Evolutionary conservation across 2,888 invertebrate species (phyloP), one percentile per base, ranked within the genome.

Genomic region (Zaprionus obscuricornis): DNA sequence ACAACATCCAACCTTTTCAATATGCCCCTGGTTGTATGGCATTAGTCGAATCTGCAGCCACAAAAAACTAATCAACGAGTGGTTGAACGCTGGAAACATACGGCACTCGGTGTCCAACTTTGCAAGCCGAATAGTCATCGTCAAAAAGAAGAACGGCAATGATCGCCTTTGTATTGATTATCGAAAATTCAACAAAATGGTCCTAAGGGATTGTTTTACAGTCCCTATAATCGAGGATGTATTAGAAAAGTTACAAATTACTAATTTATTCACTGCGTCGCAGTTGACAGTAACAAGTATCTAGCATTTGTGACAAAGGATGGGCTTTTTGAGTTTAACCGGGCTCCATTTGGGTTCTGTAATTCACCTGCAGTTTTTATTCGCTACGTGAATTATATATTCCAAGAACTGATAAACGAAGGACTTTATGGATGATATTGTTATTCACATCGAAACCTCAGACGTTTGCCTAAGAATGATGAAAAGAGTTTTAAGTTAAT

Each of bases 361-460:
- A 52, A 51, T 8, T 56, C 58, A 0, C 54, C 59, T n/a, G 60
- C 51, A 6, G 46, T 20, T 1, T 60, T 58, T 17, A 34, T 51
- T 2, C 37, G 45, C 3, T 66, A 49, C 14, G 34, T 51, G 1
- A 64, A 40, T 20, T 14, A 40, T 24, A 37, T 49, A 2, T 65
- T 57, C 6, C 47, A 50, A n/a, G n/a, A n/a, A n/a, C n/a, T n/a
- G n/a, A n/a, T n/a, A n/a, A n/a, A n/a, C n/a, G n/a, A n/a, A n/a
- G n/a, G n/a, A n/a, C n/a, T n/a, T n/a, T n/a, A n/a, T n/a, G n/a
- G n/a, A n/a, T n/a, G n/a, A n/a, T n/a, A n/a, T n/a, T n/a, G n/a
- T n/a, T n/a, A n/a, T n/a, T n/a, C n/a, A n/a, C n/a, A n/a, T n/a
- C n/a, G n/a, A n/a, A n/a, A n/a, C n/a, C n/a, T n/a, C n/a, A n/a